These are phyloP conservation scores for Coregonus ussuriensis DNA, from an alignment of 2,797 vertebrate species.

Conservation along the genomic window DNA sequence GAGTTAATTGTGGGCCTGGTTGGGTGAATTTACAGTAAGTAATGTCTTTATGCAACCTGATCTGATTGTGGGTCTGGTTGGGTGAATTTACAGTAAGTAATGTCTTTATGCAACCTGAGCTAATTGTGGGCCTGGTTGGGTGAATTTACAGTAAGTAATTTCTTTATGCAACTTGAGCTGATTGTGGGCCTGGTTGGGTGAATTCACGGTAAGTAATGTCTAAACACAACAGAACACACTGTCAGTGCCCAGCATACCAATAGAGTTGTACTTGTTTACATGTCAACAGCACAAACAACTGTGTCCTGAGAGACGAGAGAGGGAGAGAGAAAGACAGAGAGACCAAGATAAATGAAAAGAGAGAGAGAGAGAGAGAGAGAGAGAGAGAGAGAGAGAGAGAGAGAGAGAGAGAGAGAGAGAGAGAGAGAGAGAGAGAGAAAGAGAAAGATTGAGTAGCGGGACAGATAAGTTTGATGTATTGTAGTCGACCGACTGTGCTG, in stretches of 20 bases:
- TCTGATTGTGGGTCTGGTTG: too few relatives aligned
- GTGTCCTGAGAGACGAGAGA: not conserved
- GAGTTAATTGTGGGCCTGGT: too few relatives aligned
- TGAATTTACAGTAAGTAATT: too few relatives aligned
- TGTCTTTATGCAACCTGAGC: too few relatives aligned
- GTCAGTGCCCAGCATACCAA: not conserved
- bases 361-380: too few relatives aligned
- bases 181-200: too few relatives aligned
- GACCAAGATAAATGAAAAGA: too few relatives aligned
- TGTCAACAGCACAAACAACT: slow-evolving; percentile 8
- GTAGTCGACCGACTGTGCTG: slow-evolving; percentile 15
- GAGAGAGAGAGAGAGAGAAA: slow-evolving; percentile 4
- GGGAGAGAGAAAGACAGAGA: not conserved
- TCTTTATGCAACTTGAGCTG: too few relatives aligned
- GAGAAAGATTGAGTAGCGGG: slow-evolving; percentile 10
- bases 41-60: too few relatives aligned
- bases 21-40: too few relatives aligned
- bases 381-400: not conserved
- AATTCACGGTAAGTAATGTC: not conserved
- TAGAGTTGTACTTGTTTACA: not conserved
- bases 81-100: too few relatives aligned
- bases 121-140: too few relatives aligned
- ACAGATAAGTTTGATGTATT: slow-evolving; percentile 22
- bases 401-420: not conserved
- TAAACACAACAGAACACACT: not conserved